Percentiles rank a stretch among this genome's conserved stretches.
These are phyloP conservation scores for Parotocinclus haroldoi DNA, from an alignment of 2,797 vertebrate species.

Conservation along the genomic window DNA sequence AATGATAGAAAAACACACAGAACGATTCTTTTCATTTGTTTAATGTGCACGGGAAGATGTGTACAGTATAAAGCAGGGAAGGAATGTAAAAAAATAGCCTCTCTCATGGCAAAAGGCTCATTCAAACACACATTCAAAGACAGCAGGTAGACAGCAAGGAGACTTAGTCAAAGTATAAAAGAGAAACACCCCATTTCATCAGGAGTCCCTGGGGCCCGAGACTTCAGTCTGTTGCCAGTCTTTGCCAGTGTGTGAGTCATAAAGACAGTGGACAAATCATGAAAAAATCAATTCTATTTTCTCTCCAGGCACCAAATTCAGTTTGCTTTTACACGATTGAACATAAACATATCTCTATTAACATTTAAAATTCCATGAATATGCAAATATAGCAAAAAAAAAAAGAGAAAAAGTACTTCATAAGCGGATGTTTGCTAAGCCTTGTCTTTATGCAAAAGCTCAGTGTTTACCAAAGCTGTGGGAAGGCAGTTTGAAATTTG, in stretches of 20 bases:
- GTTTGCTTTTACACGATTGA: slow-evolving; percentile 8
- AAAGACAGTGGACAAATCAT: slow-evolving; percentile 42
- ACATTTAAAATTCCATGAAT: slow-evolving; percentile 28
- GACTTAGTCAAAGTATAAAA: slow-evolving; percentile 45
- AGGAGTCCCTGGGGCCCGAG: slow-evolving; percentile 37
- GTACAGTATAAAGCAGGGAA: slow-evolving; percentile 69
- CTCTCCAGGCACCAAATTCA: slow-evolving; percentile 14
- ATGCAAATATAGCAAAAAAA: slow-evolving; percentile 29
- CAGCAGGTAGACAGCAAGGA: slow-evolving; percentile 54
- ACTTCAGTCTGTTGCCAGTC: slow-evolving; percentile 47
- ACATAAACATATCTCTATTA: slow-evolving; percentile 15
- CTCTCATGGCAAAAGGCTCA: slow-evolving; percentile 52
- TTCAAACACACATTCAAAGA: slow-evolving; percentile 51
- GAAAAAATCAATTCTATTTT: slow-evolving; percentile 40
- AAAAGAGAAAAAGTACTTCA: slow-evolving; percentile 59
- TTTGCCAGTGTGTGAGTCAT: slow-evolving; percentile 52
- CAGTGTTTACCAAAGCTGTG: slow-evolving; percentile 34
- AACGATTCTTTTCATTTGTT: slow-evolving; percentile 62
- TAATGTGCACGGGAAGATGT: slow-evolving; percentile 77
- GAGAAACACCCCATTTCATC: slow-evolving; percentile 21
- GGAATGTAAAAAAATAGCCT: slow-evolving; percentile 60
- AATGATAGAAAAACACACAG: slow-evolving; percentile 25
- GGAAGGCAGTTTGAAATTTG: slow-evolving; percentile 31
- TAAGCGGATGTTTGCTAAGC: slow-evolving; percentile 42
- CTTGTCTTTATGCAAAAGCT: slow-evolving; percentile 36